Evolutionary conservation across 2,113 vertebrate species (phyloP), one percentile per base, ranked within the genome.

Genomic region (Poeciliopsis turrubarensis): DNA sequence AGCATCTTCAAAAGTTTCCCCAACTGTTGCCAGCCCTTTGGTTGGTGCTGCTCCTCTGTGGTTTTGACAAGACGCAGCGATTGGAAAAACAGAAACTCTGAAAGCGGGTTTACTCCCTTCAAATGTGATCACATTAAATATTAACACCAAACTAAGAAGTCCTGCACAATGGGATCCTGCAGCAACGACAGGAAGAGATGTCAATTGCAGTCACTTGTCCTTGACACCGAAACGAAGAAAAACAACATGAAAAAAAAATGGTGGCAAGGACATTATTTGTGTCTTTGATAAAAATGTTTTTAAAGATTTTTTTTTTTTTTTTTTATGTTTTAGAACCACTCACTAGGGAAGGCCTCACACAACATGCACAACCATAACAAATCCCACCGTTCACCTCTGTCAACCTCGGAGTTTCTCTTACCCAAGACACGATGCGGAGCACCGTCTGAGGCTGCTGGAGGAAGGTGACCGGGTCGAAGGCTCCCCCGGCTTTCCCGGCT

Each of bases 401-500:
- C 3, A 6, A 29, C 29, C 8, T 14, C 13, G 5, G 34, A 72
- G 11, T 8, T 4, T n/a, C 7, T 87, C 97, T 98, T 93, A 99
- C 97, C 97, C 96, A 98, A 17, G 96, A 97, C 82, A 97, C 93
- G 70, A 97, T 94, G 90, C 97, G 95, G 75, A 98, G 93, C 65
- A 97, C 78, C 65, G 97, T 97, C 92, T 98, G 96, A 64, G 97
- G 97, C 86, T 98, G 97, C 86, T 95, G 95, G 91, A 96, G 77
- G 94, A 99, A 96, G 77, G 96, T 96, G 83, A 97, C 83, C 51
- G 95, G 96, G 94, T 97, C 96, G 93, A 98, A 97, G 89, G 97
- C 96, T 91, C 97, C 97, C 61, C 97, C 97, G 79, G 97, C 96
- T 93, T 96, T 97, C 80, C 96, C 96, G 4, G 97, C 97, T 93